These are phyloP conservation scores for Plectrocnemia conspersa DNA, from an alignment of 1,140 invertebrate species.

Conservation along the genomic window DNA sequence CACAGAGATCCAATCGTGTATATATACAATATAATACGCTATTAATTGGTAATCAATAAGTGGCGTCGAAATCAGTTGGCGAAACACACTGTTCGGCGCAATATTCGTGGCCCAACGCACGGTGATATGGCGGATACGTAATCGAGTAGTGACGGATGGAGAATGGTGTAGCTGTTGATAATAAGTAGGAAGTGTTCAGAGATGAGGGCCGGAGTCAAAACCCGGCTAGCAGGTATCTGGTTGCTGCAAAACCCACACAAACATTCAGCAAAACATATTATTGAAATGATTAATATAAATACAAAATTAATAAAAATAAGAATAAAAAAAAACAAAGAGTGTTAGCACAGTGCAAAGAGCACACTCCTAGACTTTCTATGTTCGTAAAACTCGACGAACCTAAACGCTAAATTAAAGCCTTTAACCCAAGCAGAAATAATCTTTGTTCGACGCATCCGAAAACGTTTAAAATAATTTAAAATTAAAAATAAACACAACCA, in stretches of 20 bases:
- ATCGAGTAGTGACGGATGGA: conserved; percentile 30
- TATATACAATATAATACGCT: not conserved
- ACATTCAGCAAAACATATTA: conserved; percentile 28
- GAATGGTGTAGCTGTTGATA: conserved; percentile 42
- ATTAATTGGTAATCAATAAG: no score
- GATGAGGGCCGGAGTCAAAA: conserved; percentile 52
- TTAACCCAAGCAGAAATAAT: conserved; percentile 16
- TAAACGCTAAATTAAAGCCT: conserved; percentile 9
- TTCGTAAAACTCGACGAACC: no score
- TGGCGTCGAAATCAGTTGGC: not conserved
- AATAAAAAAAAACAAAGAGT: conserved; percentile 19
- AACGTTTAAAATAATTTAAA: no score
- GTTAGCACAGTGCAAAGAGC: conserved; percentile 12
- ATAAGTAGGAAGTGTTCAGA: conserved; percentile 45
- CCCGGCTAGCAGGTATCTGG: conserved; percentile 53
- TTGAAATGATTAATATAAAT: conserved; percentile 12
- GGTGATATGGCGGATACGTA: conserved; percentile 20
- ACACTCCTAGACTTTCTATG: not conserved
- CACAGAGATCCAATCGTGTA: not conserved
- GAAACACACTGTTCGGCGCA: conserved; percentile 3
- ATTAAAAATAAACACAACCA: no score
- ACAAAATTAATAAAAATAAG: conserved; percentile 19
- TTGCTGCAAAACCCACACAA: conserved; percentile 49
- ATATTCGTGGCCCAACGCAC: not conserved
- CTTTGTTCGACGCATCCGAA: no score